Base-by-base conservation (phyloP, 2,888 invertebrate genomes). In the Timandra comae region DNA sequence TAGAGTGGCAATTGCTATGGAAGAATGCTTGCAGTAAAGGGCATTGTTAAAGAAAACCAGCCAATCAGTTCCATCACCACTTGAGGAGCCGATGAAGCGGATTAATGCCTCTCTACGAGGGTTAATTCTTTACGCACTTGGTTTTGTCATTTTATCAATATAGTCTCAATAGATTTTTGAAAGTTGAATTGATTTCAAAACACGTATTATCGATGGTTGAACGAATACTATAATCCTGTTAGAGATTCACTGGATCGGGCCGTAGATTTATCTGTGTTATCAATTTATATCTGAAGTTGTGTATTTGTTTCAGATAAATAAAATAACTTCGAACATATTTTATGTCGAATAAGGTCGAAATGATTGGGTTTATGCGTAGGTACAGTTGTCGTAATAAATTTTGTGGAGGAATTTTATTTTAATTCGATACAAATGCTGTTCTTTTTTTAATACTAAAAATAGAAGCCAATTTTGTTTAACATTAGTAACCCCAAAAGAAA, bases 61-160 rank as follows among this genome's bases (percentile, higher is more conserved):
- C 76, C 84, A 85, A 85, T 85, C 84, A 79, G 75, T 77, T 72
- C 73, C 69, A 80, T 80, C 82, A 73, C 65, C 74, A 75, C 84
- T 84, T 71, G 73, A 76, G 76, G 68, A 71, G 55, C 70, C 81
- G 73, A 82, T 84, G 84, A 79, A 77, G 71, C 77, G 80, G 56
- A 59, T 49, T 57, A 80, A 81, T 82, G 73, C 61, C 73, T 54
- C 58, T 66, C 62, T 56, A 63, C 59, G 71, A 72, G 74, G 80
- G 82, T 78, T 81, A 80, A 80, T 69, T 76, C 69, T 70, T 73
- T 67, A 67, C 66, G 64, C 63, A 54, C 67, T 71, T 77, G 80
- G 71, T 72, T 73, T 70, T 78, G 82, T 78, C 78, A 67, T 78
- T 75, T 79, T 68, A 62, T 67, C 69, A 64, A 72, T 70, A 67